Evolutionary conservation across 2,888 invertebrate species (phyloP).

Genomic region (Cylloceria caligata): DNA sequence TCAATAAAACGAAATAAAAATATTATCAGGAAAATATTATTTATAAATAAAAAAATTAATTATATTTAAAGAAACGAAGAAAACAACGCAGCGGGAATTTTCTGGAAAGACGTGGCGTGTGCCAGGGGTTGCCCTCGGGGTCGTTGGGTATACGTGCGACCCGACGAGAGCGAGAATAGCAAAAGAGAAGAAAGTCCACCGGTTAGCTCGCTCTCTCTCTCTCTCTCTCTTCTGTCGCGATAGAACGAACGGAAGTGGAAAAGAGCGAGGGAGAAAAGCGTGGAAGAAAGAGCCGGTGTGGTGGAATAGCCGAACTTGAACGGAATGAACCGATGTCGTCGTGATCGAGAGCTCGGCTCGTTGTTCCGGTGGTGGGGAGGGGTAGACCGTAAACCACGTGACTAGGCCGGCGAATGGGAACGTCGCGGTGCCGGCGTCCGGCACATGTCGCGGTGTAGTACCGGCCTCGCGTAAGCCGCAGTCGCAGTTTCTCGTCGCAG

Average conservation of each 20-base stretch:
- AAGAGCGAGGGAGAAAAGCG: conserved; percentile 71
- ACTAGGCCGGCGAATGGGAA: conserved; percentile 76
- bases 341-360: conserved; percentile 35
- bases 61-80: neutral
- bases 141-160: conserved; percentile 24
- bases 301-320: neutral
- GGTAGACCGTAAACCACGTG: conserved; percentile 76
- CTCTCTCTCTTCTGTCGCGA: conserved; percentile 60
- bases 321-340: conserved; percentile 13
- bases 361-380: conserved; percentile 27
- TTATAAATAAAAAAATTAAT: neutral
- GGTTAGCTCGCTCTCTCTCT: neutral
- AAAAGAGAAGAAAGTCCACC: conserved; percentile 33
- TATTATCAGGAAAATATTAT: neutral
- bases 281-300: conserved; percentile 57
- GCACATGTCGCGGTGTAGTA: conserved; percentile 78
- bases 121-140: conserved; percentile 40
- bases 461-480: conserved; percentile 82
- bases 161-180: conserved; percentile 17
- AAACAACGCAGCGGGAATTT: conserved; percentile 28
- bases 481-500: conserved; percentile 81
- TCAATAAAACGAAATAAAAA: neutral
- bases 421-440: conserved; percentile 67
- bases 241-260: conserved; percentile 54
- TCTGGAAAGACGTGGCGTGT: conserved; percentile 56